Base-by-base conservation (phyloP, 2,888 invertebrate species). In the Ganaspis brasiliensis region DNA sequence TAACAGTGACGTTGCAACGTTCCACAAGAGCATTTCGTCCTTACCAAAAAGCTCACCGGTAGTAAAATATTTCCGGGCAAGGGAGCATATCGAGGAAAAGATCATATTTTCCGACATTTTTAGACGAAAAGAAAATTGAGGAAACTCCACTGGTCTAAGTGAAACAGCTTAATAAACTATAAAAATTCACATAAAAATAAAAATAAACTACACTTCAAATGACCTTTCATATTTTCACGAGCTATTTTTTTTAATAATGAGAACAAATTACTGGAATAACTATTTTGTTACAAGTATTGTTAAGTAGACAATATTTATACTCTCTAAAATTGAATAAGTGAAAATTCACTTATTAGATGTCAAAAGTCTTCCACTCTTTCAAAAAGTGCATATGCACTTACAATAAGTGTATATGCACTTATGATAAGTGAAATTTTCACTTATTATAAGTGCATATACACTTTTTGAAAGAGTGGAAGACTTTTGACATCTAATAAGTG, bases 91-190 rank as follows among this genome's bases (percentile, higher is more conserved):
- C 37, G 37, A 35, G 6, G 21, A 40, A 24, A 63, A n/a, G n/a
- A 40, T 63, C 63, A 37, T 24, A 63, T 63, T 19, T 63, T 63
- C 21, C 63, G 21, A 63, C 37, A 63, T 37, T 63, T 37, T 40
- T 12, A 14, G 5, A 0, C 12, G 35, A 40, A 63, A 21, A 40
- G 12, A 37, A 63, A 63, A 21, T 19, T 37, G 16, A 19, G 61
- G 16, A 63, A 63, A 40, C 16, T 63, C 21, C 12, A 19, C 37
- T 40, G 37, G 5, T 1, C 14, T 40, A 14, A 21, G 37, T 63
- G 37, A 21, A 21, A 40, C 8, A 40, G 1, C 40, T 40, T 40
- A 52, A 52, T 19, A 52, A 52, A 21, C 6, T 19, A 4, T 16
- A 52, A 52, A 52, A 52, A 9, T 8, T 4, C 31, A 31, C 31